These are phyloP conservation scores for Buceros bicornis DNA, from an alignment of 2,797 vertebrate species.

Conservation along the genomic window DNA sequence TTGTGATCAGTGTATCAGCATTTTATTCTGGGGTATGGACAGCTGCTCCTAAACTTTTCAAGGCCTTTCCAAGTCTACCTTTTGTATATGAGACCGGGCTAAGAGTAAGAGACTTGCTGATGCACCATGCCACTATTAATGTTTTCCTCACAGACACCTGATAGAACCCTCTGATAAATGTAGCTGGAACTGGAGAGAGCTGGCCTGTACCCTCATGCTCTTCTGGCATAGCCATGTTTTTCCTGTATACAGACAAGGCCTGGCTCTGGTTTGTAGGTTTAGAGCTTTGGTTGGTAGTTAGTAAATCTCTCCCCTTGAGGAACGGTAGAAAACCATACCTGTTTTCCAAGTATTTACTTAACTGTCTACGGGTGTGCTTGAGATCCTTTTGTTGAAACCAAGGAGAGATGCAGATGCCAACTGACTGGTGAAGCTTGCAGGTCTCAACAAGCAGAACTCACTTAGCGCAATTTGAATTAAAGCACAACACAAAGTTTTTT, in stretches of 20 bases:
- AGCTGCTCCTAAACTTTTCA: background rate
- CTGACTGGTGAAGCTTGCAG: slow-evolving; percentile 23
- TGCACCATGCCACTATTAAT: background rate
- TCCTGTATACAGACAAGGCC: background rate
- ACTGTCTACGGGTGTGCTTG: background rate
- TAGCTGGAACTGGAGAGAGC: background rate
- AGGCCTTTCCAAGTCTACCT: background rate
- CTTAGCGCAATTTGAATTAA: slow-evolving; percentile 36
- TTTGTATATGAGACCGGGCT: background rate
- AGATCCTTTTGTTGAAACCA: background rate
- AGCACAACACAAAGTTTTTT: slow-evolving; percentile 12
- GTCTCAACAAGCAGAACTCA: slow-evolving; percentile 59
- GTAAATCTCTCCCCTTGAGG: slow-evolving; percentile 2
- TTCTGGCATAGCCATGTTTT: background rate
- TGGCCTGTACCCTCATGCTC: background rate
- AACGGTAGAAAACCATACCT: background rate
- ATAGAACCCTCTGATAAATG: background rate
- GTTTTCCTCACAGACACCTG: background rate
- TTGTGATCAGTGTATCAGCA: background rate
- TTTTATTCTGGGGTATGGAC: background rate
- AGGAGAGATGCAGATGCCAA: slow-evolving; percentile 37
- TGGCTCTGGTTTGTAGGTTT: background rate
- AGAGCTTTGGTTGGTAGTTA: background rate
- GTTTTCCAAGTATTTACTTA: slow-evolving; percentile 15
- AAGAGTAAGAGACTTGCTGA: background rate